These are phyloP conservation scores for Pseudoatta argentina DNA, from an alignment of 1,140 invertebrate species.

Conservation along the genomic window DNA sequence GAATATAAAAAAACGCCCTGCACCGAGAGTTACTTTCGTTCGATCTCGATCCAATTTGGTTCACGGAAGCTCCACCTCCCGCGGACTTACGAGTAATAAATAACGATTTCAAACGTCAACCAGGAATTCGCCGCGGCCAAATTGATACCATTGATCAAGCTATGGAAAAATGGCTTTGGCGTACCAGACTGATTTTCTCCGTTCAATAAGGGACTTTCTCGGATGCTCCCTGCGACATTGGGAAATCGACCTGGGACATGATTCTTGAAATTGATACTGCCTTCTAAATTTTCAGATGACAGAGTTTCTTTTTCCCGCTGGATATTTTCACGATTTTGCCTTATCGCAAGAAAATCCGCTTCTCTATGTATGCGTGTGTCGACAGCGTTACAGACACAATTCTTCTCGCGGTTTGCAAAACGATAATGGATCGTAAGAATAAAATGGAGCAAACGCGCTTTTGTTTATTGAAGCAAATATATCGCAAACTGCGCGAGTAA, in stretches of 20 bases:
- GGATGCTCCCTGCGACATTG: constrained; percentile 49
- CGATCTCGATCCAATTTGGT: constrained; percentile 78
- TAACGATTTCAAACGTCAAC: constrained; percentile 82
- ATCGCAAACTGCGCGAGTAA: neutral
- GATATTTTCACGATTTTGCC: constrained; percentile 41
- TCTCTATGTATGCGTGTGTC: neutral
- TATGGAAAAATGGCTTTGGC: constrained; percentile 79
- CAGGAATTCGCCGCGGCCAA: constrained; percentile 81
- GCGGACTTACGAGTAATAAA: constrained; percentile 81
- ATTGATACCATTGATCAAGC: constrained; percentile 83
- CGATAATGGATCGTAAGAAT: neutral
- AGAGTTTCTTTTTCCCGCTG: constrained; percentile 43
- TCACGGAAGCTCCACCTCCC: constrained; percentile 71
- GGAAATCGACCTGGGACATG: constrained; percentile 51
- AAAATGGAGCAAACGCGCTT: neutral
- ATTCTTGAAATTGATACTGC: constrained; percentile 73
- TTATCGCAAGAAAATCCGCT: constrained; percentile 26
- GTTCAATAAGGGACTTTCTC: constrained; percentile 74
- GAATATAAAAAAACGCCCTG: constrained; percentile 23
- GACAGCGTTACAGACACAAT: neutral
- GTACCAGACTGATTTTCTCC: constrained; percentile 65
- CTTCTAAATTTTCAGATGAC: constrained; percentile 68
- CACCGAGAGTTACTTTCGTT: constrained; percentile 43
- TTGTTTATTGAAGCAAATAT: constrained; percentile 8
- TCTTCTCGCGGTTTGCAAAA: constrained; percentile 13